phyloP scores from a whole-genome alignment of 2,113 vertebrate species.

The Pelvicachromis taeniatus region DNA sequence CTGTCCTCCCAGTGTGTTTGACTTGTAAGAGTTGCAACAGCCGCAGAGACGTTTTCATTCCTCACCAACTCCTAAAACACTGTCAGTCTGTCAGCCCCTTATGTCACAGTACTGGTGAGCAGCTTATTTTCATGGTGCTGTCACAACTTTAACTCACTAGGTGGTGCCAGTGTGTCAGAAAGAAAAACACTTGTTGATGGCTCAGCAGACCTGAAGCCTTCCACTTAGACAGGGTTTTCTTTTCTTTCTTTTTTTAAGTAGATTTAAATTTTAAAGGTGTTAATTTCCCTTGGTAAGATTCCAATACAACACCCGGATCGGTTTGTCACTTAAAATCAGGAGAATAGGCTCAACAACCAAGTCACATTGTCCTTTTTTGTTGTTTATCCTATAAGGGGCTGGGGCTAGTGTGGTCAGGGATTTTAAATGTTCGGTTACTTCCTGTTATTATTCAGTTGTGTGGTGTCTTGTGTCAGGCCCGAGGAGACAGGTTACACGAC shows the following conservation, averaged over 20 bases:
- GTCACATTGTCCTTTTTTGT: constrained; percentile 13
- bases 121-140: constrained; percentile 6
- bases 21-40: neutral
- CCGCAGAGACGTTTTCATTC: constrained; percentile 13
- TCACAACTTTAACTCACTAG: constrained; percentile 30
- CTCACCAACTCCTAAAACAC: neutral
- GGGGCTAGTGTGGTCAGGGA: constrained; percentile 24
- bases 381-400: constrained; percentile 18
- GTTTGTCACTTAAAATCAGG: neutral
- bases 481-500: constrained; percentile 15
- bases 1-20: constrained; percentile 6
- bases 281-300: neutral
- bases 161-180: constrained; percentile 30
- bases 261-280: constrained; percentile 5
- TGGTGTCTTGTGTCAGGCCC: constrained; percentile 46
- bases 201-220: constrained; percentile 31
- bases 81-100: neutral
- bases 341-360: neutral
- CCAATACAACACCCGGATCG: neutral
- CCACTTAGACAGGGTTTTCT: neutral
- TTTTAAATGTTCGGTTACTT: constrained; percentile 44
- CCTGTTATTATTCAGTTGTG: constrained; percentile 11
- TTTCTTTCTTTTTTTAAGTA: constrained; percentile 43
- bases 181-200: neutral
- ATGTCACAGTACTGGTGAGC: neutral